Base-by-base conservation (phyloP, 2,797 vertebrate genomes). In the Thripadectes ignobilis region DNA sequence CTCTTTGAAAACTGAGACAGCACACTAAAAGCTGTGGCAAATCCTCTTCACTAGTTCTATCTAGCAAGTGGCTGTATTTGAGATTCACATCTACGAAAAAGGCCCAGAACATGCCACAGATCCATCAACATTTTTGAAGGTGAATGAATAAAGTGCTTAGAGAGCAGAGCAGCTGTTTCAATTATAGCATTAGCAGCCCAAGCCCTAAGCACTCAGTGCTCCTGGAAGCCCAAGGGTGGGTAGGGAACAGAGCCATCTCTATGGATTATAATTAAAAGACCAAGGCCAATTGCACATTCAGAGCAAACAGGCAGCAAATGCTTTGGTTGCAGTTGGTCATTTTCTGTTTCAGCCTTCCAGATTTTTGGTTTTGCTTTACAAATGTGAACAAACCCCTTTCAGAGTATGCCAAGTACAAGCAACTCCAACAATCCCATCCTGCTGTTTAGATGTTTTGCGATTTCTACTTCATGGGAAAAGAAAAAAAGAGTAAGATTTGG, bases 291-390 rank as follows among this genome's bases (percentile, higher is more conserved):
- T 93, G 87, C 68, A 71, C 19, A 75, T 84, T 92, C 62, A 81
- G 93, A 95, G 69, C 55, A 92, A 97, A 71, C n/a, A 78, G 69
- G 58, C 88, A 88, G 65, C 74, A 88, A 92, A 68, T 82, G 49
- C 65, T 69, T 77, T 87, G 18, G 78, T 72, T 93, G 68, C 75
- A 90, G 65, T 84, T 65, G 95, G 73, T 61, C 76, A 59, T 88
- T 90, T 96, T 95, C 49, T 89, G 59, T 91, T 66, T 92, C 34
- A 89, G 93, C 79, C 41, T 96, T 94, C 66, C 88, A 92, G 74
- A 90, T 73, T 52, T 77, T 78, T 73, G 61, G 5, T 89, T 95
- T 86, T 94, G 69, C 74, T 94, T 78, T 96, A 85, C 63, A 96
- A 95, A 91, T 76, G 74, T 52, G 84, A 93, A 78, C 51, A 91